Evolutionary conservation across 1,140 invertebrate species (phyloP).

Genomic region (Dendrolimus punctatus): DNA sequence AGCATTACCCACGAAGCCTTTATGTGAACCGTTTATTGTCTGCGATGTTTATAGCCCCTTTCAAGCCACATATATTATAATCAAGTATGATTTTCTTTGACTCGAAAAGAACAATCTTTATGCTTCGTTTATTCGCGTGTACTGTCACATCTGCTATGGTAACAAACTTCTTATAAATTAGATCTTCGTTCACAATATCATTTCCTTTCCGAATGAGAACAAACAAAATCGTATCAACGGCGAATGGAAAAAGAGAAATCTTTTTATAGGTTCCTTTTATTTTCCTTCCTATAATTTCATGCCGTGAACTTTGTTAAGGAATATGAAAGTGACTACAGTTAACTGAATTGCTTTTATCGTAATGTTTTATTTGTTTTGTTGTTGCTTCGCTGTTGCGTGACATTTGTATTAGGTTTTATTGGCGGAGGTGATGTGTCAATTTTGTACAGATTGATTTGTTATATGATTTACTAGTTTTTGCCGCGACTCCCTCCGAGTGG

Average conservation of each 20-base stretch:
- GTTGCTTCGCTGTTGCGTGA: conserved; percentile 5
- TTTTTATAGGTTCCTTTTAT: conserved; percentile 12
- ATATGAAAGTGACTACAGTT: conserved; percentile 14
- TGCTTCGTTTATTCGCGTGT: not conserved
- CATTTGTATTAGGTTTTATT: conserved; percentile 13
- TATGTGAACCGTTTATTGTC: conserved; percentile 14
- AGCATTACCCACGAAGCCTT: conserved; percentile 13
- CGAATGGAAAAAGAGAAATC: conserved; percentile 10
- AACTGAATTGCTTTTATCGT: conserved; percentile 16
- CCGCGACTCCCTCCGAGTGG: too few relatives aligned
- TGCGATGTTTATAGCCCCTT: conserved; percentile 9
- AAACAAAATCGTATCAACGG: conserved; percentile 13
- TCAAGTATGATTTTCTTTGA: not conserved
- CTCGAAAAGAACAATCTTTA: not conserved
- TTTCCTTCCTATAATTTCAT: conserved; percentile 7
- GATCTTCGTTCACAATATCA: conserved; percentile 10
- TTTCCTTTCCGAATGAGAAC: conserved; percentile 9
- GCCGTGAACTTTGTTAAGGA: conserved; percentile 12
- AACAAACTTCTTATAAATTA: conserved; percentile 9
- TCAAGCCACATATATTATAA: not conserved
- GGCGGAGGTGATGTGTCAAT: conserved; percentile 7
- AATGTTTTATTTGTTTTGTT: conserved; percentile 14
- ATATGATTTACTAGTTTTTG: too few relatives aligned
- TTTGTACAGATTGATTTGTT: conserved; percentile 3
- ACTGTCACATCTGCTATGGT: not conserved